Base-by-base conservation (phyloP, 2,888 invertebrate species). In the Sinohyriopsis cumingii region DNA sequence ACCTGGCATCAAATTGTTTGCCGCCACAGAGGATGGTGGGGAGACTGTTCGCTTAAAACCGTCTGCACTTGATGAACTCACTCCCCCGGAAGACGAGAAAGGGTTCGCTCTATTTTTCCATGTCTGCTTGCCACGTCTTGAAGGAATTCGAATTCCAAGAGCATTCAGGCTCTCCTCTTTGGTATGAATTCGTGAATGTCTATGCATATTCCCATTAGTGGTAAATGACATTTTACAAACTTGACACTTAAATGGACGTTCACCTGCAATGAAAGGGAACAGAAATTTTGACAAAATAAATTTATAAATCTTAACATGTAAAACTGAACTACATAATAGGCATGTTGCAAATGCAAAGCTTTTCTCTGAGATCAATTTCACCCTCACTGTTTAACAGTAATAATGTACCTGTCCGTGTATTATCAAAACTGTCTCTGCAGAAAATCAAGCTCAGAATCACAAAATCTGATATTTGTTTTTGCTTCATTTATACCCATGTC, bases 201-300 rank as follows among this genome's bases (percentile, higher is more conserved):
- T 91, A 87, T 95, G 95, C 95, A 95, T 95, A 89, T 95, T 95
- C 45, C 95, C 95, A 88, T 95, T 95, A 20, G 95, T 95, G 55
- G 95, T 95, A 90, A 95, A 95, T 59, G 95, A 93, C 90, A 95
- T 93, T 69, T 93, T 93, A 90, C 95, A 95, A 82, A 93, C 92
- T 84, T 93, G 93, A 89, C 95, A 95, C 84, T 93, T 93, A 90
- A 95, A 95, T 4, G 95, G 95, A 18, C 95, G 92, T 86, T 95
- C 95, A 22, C 94, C 95, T 90, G 82, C 19, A 83, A 75, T 53
- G 63, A 64, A 62, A 62, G 57, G 64, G 9, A 25, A 22, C 53
- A n/a, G 22, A 59, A 65, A 28, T 28, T 15, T 24, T 5, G 12
- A 22, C 20, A 33, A 25, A 55, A 22, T n/a, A 65, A 25, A 6